Conservation (phyloP, 2,888 invertebrate species). For the Sarcophaga rosellei region DNA sequence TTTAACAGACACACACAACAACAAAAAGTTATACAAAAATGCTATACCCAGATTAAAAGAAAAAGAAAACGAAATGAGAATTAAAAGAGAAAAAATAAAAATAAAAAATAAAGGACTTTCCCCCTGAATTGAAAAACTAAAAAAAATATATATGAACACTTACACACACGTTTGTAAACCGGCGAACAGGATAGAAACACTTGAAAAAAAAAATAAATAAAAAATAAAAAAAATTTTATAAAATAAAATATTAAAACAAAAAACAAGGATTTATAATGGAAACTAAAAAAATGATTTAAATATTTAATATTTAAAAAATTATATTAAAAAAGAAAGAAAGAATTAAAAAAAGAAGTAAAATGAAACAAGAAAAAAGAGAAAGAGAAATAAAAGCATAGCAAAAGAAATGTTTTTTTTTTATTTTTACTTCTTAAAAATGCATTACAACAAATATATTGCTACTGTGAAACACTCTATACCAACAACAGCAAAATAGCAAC, state of each 20-base stretch:
- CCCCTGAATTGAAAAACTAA: slow-evolving; percentile 34
- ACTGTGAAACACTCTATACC: slow-evolving; percentile 10
- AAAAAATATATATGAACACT: slow-evolving; percentile 51
- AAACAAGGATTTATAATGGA: slow-evolving; percentile 41
- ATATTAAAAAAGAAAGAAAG: slow-evolving; percentile 33
- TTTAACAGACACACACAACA: not conserved
- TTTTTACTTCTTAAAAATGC: not conserved
- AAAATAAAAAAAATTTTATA: slow-evolving; percentile 40
- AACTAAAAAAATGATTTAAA: slow-evolving; percentile 43
- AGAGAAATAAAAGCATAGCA: slow-evolving; percentile 54
- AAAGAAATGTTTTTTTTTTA: slow-evolving; percentile 53
- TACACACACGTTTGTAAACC: slow-evolving; percentile 67
- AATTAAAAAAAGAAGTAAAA: slow-evolving; percentile 23
- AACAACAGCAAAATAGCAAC: slow-evolving; percentile 42
- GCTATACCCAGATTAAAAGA: not conserved
- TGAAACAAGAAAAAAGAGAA: slow-evolving; percentile 41
- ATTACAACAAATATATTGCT: not conserved
- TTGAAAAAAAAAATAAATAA: slow-evolving; percentile 49
- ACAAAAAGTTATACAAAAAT: not conserved
- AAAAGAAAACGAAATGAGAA: slow-evolving; percentile 50
- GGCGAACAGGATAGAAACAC: slow-evolving; percentile 69
- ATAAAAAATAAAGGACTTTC: slow-evolving; percentile 49
- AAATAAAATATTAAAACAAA: slow-evolving; percentile 31
- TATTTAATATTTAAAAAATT: slow-evolving; percentile 25
- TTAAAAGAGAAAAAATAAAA: slow-evolving; percentile 20